Percentiles rank a stretch among this genome's conserved stretches.
Evolutionary conservation across 2,888 invertebrate species (phyloP).

Genomic region (Acleris laterana): DNA sequence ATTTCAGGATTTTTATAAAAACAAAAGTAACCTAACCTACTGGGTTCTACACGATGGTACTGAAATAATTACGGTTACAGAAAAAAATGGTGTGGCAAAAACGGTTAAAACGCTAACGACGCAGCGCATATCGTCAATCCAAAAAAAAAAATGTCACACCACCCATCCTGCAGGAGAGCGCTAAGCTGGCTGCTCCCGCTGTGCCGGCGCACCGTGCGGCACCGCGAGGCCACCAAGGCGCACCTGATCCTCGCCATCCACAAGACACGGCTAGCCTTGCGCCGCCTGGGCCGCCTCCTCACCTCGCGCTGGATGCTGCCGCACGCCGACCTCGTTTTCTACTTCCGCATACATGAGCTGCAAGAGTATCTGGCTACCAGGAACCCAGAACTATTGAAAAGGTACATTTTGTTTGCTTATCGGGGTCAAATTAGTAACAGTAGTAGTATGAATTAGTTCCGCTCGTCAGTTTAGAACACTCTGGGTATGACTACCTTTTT

Average conservation of each 20-base stretch:
- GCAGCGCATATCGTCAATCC: not conserved
- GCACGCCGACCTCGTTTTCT: slow-evolving; percentile 86
- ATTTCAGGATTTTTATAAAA: no score
- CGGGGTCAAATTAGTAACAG: no score
- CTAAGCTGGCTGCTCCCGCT: slow-evolving; percentile 86
- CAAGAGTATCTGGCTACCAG: slow-evolving; percentile 77
- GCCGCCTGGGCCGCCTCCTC: slow-evolving; percentile 84
- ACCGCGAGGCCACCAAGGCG: slow-evolving; percentile 88
- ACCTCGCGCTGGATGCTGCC: slow-evolving; percentile 86
- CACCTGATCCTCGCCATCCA: slow-evolving; percentile 81
- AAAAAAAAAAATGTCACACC: not conserved
- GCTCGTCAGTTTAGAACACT: no score
- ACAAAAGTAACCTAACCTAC: no score
- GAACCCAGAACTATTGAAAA: slow-evolving; percentile 84
- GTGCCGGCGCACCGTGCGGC: slow-evolving; percentile 85
- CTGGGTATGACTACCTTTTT: no score
- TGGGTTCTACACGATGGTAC: no score
- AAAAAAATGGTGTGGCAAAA: no score
- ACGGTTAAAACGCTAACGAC: no score
- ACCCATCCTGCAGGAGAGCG: slow-evolving; percentile 69
- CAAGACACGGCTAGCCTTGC: slow-evolving; percentile 84
- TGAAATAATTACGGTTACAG: no score
- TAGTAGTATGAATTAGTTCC: no score
- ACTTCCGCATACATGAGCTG: slow-evolving; percentile 88
- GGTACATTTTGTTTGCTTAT: slow-evolving; percentile 71